Percentiles rank a stretch among this genome's conserved stretches.
These are phyloP conservation scores for Aethina tumida DNA, from an alignment of 1,140 invertebrate species.

Conservation along the genomic window DNA sequence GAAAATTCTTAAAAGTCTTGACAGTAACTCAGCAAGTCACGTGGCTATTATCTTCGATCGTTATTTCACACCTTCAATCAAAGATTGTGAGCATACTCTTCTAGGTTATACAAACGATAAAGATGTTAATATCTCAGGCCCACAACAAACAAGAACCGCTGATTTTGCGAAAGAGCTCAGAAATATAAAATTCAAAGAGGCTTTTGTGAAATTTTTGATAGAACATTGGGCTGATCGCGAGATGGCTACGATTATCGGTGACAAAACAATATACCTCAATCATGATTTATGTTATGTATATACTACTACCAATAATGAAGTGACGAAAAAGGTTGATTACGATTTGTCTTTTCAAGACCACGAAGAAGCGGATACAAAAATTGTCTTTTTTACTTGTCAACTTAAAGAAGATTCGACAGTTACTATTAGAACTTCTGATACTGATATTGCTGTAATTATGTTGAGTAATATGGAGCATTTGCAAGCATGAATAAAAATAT, in stretches of 20 bases:
- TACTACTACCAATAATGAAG: conserved; percentile 8
- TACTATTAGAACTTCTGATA: conserved; percentile 15
- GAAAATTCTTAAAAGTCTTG: conserved; percentile 17
- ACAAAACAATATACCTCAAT: conserved; percentile 18
- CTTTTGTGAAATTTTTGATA: conserved; percentile 9
- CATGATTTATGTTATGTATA: conserved; percentile 2
- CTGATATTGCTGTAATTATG: conserved; percentile 26
- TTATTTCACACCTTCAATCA: conserved; percentile 12
- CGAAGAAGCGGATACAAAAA: conserved; percentile 30
- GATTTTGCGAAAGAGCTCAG: conserved; percentile 8
- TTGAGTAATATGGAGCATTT: conserved; percentile 17
- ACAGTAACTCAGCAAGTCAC: conserved; percentile 14
- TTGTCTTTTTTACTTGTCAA: conserved; percentile 27
- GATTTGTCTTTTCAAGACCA: conserved; percentile 8
- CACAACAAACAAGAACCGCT: conserved; percentile 1
- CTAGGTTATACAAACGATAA: conserved; percentile 7
- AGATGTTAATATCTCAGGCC: conserved; percentile 11
- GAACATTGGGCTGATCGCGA: conserved; percentile 7
- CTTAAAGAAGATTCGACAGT: conserved; percentile 15
- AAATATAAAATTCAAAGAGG: conserved; percentile 9
- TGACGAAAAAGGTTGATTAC: conserved; percentile 14
- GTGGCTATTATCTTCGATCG: conserved; percentile 16
- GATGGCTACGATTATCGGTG: conserved; percentile 19
- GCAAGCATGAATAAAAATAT: conserved; percentile 16
- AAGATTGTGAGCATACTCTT: conserved; percentile 12